phyloP scores from a whole-genome alignment of 1,140 invertebrate species.

The Diuraphis noxia region DNA sequence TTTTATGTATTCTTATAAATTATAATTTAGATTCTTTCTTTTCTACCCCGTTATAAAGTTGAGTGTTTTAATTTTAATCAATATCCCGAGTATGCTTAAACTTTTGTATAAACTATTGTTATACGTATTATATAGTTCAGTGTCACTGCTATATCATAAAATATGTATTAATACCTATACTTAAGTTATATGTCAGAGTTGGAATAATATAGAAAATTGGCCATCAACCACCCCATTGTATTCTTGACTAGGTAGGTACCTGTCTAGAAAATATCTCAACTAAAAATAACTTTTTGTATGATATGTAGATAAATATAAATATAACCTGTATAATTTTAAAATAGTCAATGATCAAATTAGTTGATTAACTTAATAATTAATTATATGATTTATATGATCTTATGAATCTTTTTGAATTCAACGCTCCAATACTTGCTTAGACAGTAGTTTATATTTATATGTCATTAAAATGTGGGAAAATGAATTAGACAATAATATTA shows the following conservation, averaged over 20 bases:
- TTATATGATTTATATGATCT: neutral
- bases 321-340: neutral
- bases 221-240: neutral
- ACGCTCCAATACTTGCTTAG: neutral
- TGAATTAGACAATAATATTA: neutral
- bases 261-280: neutral
- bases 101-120: neutral
- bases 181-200: neutral
- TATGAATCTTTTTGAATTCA: neutral
- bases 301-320: neutral
- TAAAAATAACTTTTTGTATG: neutral
- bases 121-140: neutral
- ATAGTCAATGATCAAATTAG: neutral
- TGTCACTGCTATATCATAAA: neutral
- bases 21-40: neutral
- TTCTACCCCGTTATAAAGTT: neutral
- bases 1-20: neutral
- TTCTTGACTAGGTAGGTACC: neutral
- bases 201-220: neutral
- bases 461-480: neutral
- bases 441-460: neutral
- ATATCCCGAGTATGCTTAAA: neutral
- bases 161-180: neutral
- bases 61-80: neutral
- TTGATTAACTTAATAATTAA: neutral